A percentile compares a stretch with the other conserved stretches of the same genome.
Conservation (phyloP, 2,113 vertebrate species). For the Plecturocebus donacophilus region DNA sequence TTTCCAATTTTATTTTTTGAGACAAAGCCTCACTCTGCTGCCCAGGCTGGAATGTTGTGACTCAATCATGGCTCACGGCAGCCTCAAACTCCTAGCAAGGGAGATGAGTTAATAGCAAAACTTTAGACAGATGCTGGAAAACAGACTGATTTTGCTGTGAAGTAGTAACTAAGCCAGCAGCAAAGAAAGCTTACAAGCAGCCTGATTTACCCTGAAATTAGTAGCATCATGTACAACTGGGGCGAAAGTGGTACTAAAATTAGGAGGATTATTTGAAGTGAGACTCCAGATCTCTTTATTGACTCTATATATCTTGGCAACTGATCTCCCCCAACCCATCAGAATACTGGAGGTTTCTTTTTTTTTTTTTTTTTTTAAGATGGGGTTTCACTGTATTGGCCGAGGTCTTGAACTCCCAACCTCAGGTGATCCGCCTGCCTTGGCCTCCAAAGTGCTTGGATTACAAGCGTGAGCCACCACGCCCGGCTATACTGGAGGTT, state of each 20-base stretch:
- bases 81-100: background rate
- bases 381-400: no score
- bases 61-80: no score
- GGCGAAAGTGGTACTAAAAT: background rate
- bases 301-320: background rate
- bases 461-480: no score
- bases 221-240: background rate
- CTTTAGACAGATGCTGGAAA: background rate
- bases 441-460: no score
- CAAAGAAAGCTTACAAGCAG: background rate
- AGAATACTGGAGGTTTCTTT: slow-evolving; percentile 4
- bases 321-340: background rate
- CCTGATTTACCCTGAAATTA: background rate
- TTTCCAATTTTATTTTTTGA: no score
- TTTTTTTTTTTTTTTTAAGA: background rate
- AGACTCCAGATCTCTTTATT: background rate
- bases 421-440: no score
- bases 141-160: background rate
- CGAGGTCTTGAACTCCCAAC: no score
- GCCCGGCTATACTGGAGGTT: background rate
- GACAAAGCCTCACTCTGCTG: no score
- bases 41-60: no score
- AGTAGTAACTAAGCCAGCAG: background rate
- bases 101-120: background rate
- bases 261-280: background rate